Percentiles rank a stretch among this genome's conserved stretches.
Evolutionary conservation across 2,797 vertebrate species (phyloP).

Genomic region (Enteromius trimaculatus): DNA sequence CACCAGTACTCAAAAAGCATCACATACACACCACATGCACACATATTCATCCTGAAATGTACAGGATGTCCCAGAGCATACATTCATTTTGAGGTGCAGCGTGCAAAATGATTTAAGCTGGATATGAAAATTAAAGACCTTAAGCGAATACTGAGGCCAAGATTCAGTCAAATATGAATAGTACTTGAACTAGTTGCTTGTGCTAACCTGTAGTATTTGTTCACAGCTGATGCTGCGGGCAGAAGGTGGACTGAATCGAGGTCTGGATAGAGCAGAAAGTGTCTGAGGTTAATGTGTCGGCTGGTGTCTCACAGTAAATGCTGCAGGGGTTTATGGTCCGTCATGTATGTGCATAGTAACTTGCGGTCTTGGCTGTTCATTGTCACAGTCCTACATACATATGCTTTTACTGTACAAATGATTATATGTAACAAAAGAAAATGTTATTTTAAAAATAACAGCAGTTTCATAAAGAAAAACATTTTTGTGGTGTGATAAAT

Average conservation of each 20-base stretch:
- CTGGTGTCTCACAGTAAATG: constrained; percentile 18
- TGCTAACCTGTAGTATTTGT: background rate
- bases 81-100: constrained; percentile 20
- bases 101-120: constrained; percentile 6
- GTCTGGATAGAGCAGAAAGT: background rate
- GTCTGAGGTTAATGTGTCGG: background rate
- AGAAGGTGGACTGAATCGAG: background rate
- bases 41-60: constrained; percentile 1
- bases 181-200: background rate
- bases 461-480: constrained; percentile 1
- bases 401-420: constrained; percentile 73
- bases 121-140: background rate
- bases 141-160: background rate
- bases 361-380: constrained; percentile 68
- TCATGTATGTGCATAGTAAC: constrained; percentile 63
- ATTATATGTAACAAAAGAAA: constrained; percentile 68
- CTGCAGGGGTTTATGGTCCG: background rate
- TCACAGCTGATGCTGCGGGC: background rate
- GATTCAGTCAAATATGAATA: constrained; percentile 20
- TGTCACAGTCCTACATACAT: constrained; percentile 67
- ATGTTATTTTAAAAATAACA: constrained; percentile 66
- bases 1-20: constrained; percentile 12
- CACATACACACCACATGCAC: background rate
- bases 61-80: constrained; percentile 9
- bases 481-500: constrained; percentile 57